Evolutionary conservation across 1,140 invertebrate genomes (phyloP).

Genomic region (Magallana ariakensis): DNA sequence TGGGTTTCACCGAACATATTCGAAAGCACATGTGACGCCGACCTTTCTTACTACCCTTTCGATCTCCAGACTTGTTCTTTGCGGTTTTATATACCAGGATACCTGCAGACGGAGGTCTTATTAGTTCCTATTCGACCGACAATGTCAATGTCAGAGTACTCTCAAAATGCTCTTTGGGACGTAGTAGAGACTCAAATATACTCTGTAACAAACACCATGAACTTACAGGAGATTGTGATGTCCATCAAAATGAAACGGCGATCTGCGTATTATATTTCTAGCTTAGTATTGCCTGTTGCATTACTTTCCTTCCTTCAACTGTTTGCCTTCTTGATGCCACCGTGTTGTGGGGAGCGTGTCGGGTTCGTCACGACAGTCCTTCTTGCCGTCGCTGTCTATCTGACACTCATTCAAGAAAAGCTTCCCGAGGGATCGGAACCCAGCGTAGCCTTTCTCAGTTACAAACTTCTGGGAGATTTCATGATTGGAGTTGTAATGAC

Average conservation of each 20-base stretch:
- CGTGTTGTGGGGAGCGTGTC: constrained; percentile 82
- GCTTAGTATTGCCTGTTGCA: constrained; percentile 82
- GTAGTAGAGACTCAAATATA: not conserved
- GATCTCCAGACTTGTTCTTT: constrained; percentile 37
- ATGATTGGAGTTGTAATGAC: constrained; percentile 50
- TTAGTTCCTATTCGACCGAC: not conserved
- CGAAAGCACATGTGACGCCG: constrained; percentile 22
- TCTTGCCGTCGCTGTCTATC: constrained; percentile 82
- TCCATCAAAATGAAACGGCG: constrained; percentile 48
- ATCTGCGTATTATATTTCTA: constrained; percentile 79
- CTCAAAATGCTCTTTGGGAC: constrained; percentile 34
- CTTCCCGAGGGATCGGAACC: constrained; percentile 81
- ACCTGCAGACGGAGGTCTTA: not conserved
- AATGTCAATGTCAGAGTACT: not conserved
- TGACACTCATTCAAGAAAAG: constrained; percentile 82
- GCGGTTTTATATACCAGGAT: constrained; percentile 15
- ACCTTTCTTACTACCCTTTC: constrained; percentile 42
- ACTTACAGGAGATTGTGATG: not conserved
- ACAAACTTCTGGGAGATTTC: constrained; percentile 51
- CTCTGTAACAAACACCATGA: not conserved
- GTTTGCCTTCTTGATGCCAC: constrained; percentile 82
- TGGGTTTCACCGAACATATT: constrained; percentile 11
- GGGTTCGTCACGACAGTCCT: constrained; percentile 82
- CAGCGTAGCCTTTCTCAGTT: constrained; percentile 48
- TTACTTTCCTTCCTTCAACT: constrained; percentile 82